These are phyloP conservation scores for Dyspetes luteomarginatus DNA, from an alignment of 2,888 invertebrate species.

Conservation along the genomic window DNA sequence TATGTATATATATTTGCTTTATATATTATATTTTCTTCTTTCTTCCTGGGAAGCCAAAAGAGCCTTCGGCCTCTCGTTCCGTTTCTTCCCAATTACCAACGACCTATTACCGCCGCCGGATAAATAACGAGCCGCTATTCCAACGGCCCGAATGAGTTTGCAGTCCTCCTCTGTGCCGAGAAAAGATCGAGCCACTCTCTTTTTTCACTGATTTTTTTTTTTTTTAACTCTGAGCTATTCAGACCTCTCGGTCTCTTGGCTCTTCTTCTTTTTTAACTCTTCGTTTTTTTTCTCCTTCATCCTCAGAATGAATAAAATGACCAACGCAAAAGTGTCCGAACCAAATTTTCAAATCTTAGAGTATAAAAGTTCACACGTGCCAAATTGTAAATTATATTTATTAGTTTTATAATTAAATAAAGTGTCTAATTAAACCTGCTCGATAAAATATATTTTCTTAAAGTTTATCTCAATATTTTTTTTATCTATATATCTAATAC, in stretches of 20 bases:
- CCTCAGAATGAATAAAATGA: background rate
- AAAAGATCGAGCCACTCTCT: constrained; percentile 42
- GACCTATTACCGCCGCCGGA: constrained; percentile 77
- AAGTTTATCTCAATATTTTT: no score
- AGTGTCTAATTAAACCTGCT: no score
- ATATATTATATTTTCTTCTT: constrained; percentile 28
- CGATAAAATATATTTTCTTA: no score
- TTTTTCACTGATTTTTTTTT: constrained; percentile 21
- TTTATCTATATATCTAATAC: no score
- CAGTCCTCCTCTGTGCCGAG: constrained; percentile 62
- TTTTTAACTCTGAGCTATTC: constrained; percentile 23
- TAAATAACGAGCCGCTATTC: constrained; percentile 78
- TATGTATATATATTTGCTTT: background rate
- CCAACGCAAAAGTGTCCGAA: background rate
- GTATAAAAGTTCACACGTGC: no score
- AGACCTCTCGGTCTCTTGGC: constrained; percentile 19
- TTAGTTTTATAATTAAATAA: no score
- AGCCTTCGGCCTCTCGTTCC: constrained; percentile 56
- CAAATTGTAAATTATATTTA: no score
- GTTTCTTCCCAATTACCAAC: constrained; percentile 77
- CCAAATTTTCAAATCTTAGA: no score
- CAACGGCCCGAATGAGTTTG: constrained; percentile 75
- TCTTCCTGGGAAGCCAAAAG: constrained; percentile 21
- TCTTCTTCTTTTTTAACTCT: constrained; percentile 13
- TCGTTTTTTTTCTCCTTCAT: constrained; percentile 8